A percentile compares a stretch with the other conserved stretches of the same genome.
These are phyloP conservation scores for Odontophorus gujanensis DNA, from an alignment of 2,113 vertebrate genomes.

Conservation along the genomic window DNA sequence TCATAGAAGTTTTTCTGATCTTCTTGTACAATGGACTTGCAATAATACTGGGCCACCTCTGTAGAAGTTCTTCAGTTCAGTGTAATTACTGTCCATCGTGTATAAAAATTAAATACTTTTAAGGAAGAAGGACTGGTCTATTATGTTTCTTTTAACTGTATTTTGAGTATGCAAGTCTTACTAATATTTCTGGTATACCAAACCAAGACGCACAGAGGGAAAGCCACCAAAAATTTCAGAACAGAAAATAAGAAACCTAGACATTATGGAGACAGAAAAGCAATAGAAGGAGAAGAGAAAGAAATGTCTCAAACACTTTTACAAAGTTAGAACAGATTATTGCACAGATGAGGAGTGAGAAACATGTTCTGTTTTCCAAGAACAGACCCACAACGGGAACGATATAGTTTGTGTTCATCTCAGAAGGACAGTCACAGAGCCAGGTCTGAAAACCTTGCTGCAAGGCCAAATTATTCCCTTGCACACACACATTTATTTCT, in stretches of 20 bases:
- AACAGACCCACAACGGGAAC: neutral
- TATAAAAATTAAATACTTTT: neutral
- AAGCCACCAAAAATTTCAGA: slow-evolving; percentile 11
- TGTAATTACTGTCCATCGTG: neutral
- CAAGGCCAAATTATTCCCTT: neutral
- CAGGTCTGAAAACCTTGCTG: neutral
- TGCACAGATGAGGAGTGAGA: neutral
- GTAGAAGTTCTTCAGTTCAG: neutral
- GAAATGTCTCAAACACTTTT: neutral
- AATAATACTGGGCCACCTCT: neutral
- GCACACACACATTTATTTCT: neutral
- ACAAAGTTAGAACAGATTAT: neutral
- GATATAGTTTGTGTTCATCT: neutral
- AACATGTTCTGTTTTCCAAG: neutral
- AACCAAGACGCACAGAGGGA: neutral
- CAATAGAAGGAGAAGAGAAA: slow-evolving; percentile 37
- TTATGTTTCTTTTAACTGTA: neutral
- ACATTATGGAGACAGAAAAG: neutral
- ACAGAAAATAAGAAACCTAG: slow-evolving; percentile 7
- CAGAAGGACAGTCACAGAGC: neutral
- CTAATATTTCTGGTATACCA: neutral
- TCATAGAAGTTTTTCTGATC: too few species aligned
- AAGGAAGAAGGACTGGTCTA: neutral
- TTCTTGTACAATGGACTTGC: neutral
- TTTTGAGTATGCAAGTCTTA: neutral